Evolutionary conservation across 2,888 invertebrate genomes (phyloP), one percentile per base, ranked within the genome.

Genomic region (Euphydryas editha): DNA sequence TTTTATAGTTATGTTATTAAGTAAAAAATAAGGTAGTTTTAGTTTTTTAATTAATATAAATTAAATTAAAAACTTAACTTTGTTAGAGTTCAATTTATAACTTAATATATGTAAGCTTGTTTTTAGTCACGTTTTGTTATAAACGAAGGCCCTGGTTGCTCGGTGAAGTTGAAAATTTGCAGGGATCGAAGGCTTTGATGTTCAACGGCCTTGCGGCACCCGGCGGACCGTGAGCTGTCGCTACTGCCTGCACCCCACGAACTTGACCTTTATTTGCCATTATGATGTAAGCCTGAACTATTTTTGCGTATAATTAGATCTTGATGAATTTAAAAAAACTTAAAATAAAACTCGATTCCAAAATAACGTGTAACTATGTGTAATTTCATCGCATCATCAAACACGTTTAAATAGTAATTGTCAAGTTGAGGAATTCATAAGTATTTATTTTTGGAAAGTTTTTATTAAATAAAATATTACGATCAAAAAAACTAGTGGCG

Each of bases 111-210:
- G 59, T 56, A 24, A 37, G 20, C 36, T 55, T 59, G 59, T 67
- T 66, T 62, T 20, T 30, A 30, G 57, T 39, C 42, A 62, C 59
- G 39, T 47, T 60, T 62, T 69, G 60, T 60, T 67, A 63, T 64
- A 51, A 76, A 70, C 71, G 73, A 72, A 75, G 70, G 68, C 70
- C 72, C 51, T 24, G n/a, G 86, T 77, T 84, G 88, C 76, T 83
- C 88, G 84, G 65, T 81, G 81, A 77, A 86, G 87, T 81, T 87
- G 78, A 83, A 87, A 88, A 90, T 87, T 84, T 75, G 79, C 76
- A 76, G 76, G 75, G 70, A 73, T 76, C 75, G 72, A 73, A 71
- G 77, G 85, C 90, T 90, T 90, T 90, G 90, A 90, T 89, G 90
- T 89, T 83, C 86, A 86, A 75, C 82, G 88, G 84, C 89, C 90